A percentile compares a stretch with the other conserved stretches of the same genome.
Conservation (phyloP, 2,797 vertebrate genomes). For the Pogonophryne albipinna region DNA sequence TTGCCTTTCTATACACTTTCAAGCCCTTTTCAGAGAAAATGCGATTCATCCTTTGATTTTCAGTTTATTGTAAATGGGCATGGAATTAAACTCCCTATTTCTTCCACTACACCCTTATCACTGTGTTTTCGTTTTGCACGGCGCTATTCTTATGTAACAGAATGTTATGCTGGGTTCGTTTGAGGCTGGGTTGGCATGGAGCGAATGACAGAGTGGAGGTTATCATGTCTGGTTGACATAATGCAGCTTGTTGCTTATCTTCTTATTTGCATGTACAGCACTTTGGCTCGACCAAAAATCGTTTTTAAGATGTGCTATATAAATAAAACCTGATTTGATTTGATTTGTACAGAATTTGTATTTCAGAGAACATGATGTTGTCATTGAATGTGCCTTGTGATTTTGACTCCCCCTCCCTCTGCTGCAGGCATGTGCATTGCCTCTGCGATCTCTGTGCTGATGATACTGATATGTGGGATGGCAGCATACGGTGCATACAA, state of each 20-base stretch:
- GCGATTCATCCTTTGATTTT: conserved; percentile 16
- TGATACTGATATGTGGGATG: conserved; percentile 98
- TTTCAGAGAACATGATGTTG: background rate
- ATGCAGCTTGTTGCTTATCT: conserved; percentile 26
- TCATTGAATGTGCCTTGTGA: background rate
- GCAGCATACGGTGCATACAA: conserved; percentile 97
- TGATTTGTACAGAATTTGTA: background rate
- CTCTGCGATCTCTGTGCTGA: conserved; percentile 94
- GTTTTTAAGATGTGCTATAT: no score
- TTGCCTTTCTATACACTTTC: background rate
- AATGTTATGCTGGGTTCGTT: conserved; percentile 31
- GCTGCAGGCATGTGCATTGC: conserved; percentile 95
- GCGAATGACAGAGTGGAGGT: conserved; percentile 18
- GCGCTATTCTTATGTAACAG: conserved; percentile 33
- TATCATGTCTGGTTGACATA: conserved; percentile 27
- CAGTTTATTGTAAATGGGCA: background rate
- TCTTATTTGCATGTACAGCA: no score
- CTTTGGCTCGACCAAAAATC: no score
- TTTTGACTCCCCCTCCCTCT: background rate
- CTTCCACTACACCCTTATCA: background rate
- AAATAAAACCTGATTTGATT: no score
- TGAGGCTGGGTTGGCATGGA: conserved; percentile 21
- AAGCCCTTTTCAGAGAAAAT: conserved; percentile 7
- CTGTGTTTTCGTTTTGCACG: background rate
- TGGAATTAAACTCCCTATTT: background rate